These are phyloP conservation scores for Automeris io DNA, from an alignment of 2,888 invertebrate species.

Conservation along the genomic window DNA sequence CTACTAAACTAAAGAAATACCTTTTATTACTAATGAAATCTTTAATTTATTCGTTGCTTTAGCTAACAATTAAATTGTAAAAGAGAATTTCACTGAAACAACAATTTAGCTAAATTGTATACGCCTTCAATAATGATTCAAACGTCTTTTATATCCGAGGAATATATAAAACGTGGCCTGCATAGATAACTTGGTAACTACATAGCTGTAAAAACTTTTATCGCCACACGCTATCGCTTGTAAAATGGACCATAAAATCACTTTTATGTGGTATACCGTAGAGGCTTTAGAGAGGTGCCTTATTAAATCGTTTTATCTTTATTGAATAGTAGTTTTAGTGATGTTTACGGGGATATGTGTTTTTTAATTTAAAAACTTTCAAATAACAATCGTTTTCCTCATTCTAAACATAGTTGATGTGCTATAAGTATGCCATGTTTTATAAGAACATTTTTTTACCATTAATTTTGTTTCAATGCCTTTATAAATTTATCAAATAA, in stretches of 20 bases:
- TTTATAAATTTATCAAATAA: too few species aligned
- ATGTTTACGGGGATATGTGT: conserved; percentile 1
- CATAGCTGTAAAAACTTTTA: conserved; percentile 19
- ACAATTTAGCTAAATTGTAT: conserved; percentile 17
- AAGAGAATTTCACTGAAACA: neutral
- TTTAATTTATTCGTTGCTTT: too few species aligned
- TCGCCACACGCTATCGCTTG: conserved; percentile 19
- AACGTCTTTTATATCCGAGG: conserved; percentile 18
- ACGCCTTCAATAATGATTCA: conserved; percentile 26
- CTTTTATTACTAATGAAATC: too few species aligned
- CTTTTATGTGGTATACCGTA: conserved; percentile 17
- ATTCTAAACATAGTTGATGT: too few species aligned
- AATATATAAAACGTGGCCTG: conserved; percentile 19
- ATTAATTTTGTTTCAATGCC: too few species aligned
- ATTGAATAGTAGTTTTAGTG: conserved; percentile 1
- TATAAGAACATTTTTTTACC: too few species aligned
- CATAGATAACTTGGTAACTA: conserved; percentile 15
- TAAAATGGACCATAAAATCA: conserved; percentile 26
- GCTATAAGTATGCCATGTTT: too few species aligned
- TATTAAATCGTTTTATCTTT: conserved; percentile 3
- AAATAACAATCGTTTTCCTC: too few species aligned
- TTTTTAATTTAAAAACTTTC: too few species aligned
- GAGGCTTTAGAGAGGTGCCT: conserved; percentile 1
- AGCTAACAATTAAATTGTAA: too few species aligned
- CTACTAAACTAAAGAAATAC: too few species aligned